Evolutionary conservation across 2,113 vertebrate genomes (phyloP), one percentile per base, ranked within the genome.

Genomic region (Heteronetta atricapilla): DNA sequence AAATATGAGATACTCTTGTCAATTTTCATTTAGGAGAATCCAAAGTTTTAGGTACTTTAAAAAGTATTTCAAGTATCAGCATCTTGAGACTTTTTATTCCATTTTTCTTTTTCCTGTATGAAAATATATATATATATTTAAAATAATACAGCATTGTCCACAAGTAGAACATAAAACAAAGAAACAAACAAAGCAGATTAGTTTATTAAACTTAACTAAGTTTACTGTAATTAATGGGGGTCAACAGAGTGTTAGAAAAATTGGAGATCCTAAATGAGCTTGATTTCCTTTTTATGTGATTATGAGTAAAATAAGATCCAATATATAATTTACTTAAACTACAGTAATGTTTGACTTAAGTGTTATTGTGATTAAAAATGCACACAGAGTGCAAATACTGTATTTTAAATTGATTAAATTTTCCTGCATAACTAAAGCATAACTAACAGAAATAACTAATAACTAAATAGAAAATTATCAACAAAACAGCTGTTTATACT

Each of bases 1-100:
- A 93, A 94, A 88, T 80, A 93, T 92, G 67, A 93, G 75, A 95
- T n/a, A 29, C 7, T 83, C 13, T 58, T 88, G 69, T 72, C 87
- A 68, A 26, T 59, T 92, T 92, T 76, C 56, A 74, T 88, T 92
- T 50, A 78, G n/a, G 18, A 22, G 6, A 93, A 88, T 80, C 11
- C 33, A 52, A 90, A 92, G n/a, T 38, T 96, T 93, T 78, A 53
- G 12, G 11, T 38, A 76, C 20, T 83, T 88, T 70, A 21, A 44
- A 85, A 90, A 86, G 40, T 77, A 69, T 21, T 44, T 62, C 73
- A 86, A 89, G 8, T 75, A 80, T 94, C 88, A 95, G 90, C 92
- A 90, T 63, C 93, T 95, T 74, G 28, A 59, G 56, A 88, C 21
- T 67, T 89, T 85, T 88, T 67, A 90, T 74, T 70, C 16, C 29